phyloP scores from a whole-genome alignment of 2,888 invertebrate genomes.

The Morpho deidamia region DNA sequence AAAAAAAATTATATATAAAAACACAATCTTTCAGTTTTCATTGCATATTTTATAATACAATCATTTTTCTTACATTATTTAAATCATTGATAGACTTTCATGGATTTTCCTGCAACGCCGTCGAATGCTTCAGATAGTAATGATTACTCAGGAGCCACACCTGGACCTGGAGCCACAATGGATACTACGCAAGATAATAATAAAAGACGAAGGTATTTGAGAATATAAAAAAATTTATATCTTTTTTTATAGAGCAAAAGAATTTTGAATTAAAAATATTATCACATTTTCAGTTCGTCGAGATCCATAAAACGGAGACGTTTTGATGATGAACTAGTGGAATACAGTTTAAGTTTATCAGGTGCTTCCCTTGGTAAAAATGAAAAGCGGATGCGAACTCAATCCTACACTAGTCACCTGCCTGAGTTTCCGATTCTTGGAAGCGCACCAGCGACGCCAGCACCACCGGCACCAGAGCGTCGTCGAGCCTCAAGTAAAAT shows the following conservation, averaged over 20 bases:
- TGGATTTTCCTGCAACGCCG: conserved; percentile 67
- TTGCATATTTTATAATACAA: too few relatives aligned
- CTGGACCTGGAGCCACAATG: conserved; percentile 51
- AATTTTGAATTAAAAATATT: background rate
- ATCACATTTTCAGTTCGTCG: conserved; percentile 84
- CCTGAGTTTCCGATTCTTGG: conserved; percentile 59
- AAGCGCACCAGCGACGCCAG: conserved; percentile 35
- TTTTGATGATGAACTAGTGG: conserved; percentile 98
- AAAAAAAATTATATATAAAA: too few relatives aligned
- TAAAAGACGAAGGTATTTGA: conserved; percentile 65
- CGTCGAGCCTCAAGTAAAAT: conserved; percentile 61
- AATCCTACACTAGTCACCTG: conserved; percentile 72
- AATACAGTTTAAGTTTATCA: conserved; percentile 88
- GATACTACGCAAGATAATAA: conserved; percentile 60
- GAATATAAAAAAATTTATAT: background rate
- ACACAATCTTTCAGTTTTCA: too few relatives aligned
- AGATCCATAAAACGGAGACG: conserved; percentile 96
- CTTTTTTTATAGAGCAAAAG: background rate
- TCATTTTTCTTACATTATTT: too few relatives aligned
- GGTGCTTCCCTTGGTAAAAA: conserved; percentile 72
- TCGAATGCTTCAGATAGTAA: conserved; percentile 63
- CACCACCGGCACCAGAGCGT: conserved; percentile 46
- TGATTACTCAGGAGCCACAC: conserved; percentile 54
- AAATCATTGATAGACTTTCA: conserved; percentile 18
- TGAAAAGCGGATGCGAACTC: conserved; percentile 67